Conservation (phyloP, 2,888 invertebrate species). For the Pinctada fucata region DNA sequence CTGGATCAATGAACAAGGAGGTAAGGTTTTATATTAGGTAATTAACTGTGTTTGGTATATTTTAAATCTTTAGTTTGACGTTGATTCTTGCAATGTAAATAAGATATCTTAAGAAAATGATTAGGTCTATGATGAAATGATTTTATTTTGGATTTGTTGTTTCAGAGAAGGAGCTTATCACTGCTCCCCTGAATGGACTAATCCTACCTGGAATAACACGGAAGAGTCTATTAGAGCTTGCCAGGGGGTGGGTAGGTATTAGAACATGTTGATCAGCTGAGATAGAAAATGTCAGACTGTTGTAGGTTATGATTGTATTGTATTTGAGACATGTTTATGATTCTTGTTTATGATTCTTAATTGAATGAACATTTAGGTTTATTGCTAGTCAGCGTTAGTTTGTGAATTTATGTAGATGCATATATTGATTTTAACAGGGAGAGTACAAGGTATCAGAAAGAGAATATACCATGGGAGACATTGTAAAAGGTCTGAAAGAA, state of each 20-base stretch:
- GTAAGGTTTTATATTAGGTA: slow-evolving; percentile 78
- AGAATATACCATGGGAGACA: slow-evolving; percentile 87
- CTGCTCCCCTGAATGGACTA: slow-evolving; percentile 92
- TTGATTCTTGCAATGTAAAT: no score
- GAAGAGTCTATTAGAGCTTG: slow-evolving; percentile 89
- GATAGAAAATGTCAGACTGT: not conserved
- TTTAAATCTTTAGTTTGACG: no score
- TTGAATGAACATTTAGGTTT: not conserved
- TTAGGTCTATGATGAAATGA: no score
- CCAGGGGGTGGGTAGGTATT: slow-evolving; percentile 83
- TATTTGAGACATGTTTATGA: not conserved
- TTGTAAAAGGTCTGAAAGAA: slow-evolving; percentile 85
- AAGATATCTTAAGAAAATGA: no score
- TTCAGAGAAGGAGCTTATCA: slow-evolving; percentile 91
- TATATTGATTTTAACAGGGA: slow-evolving; percentile 74
- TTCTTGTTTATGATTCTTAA: not conserved
- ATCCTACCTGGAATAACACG: slow-evolving; percentile 97
- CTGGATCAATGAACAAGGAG: slow-evolving; percentile 91
- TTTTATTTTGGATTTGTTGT: not conserved
- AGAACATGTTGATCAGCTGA: not conserved
- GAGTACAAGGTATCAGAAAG: slow-evolving; percentile 85
- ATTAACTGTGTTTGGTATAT: not conserved
- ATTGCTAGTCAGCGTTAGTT: not conserved
- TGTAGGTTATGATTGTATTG: not conserved
- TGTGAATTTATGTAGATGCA: no score